phyloP scores from a whole-genome alignment of 2,797 vertebrate species.

The Notoglanidium macrostoma region DNA sequence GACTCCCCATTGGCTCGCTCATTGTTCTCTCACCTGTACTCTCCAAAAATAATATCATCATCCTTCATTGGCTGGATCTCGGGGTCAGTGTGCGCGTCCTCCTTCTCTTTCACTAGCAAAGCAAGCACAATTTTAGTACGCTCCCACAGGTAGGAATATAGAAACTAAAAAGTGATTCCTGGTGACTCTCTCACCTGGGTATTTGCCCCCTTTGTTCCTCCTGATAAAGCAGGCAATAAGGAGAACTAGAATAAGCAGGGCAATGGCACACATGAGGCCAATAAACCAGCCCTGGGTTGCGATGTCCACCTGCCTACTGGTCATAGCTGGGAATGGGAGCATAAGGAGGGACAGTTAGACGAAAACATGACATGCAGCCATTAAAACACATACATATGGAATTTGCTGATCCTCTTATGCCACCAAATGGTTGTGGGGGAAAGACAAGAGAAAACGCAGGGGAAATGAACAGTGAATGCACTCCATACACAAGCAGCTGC shows the following conservation, averaged over 20 bases:
- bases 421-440: slow-evolving; percentile 13
- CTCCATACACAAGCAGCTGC: neutral
- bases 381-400: neutral
- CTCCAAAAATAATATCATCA: slow-evolving; percentile 96
- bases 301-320: slow-evolving; percentile 94
- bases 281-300: slow-evolving; percentile 99
- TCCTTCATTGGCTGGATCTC: slow-evolving; percentile 99
- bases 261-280: slow-evolving; percentile 97
- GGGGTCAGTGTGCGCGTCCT: slow-evolving; percentile 95
- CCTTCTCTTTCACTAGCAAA: slow-evolving; percentile 94
- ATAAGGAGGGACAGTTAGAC: slow-evolving; percentile 34
- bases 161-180: neutral
- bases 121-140: slow-evolving; percentile 44
- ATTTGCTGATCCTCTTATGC: neutral
- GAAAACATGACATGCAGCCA: neutral
- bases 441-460: neutral
- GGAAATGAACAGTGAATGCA: neutral
- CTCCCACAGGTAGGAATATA: neutral
- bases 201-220: slow-evolving; percentile 98
- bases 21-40: slow-evolving; percentile 93
- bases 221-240: slow-evolving; percentile 98
- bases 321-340: slow-evolving; percentile 79
- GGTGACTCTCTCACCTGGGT: slow-evolving; percentile 82
- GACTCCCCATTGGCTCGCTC: slow-evolving; percentile 60
- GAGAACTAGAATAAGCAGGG: slow-evolving; percentile 94